Base-by-base conservation (phyloP, 2,113 vertebrate genomes). In the Chelonoidis abingdonii region DNA sequence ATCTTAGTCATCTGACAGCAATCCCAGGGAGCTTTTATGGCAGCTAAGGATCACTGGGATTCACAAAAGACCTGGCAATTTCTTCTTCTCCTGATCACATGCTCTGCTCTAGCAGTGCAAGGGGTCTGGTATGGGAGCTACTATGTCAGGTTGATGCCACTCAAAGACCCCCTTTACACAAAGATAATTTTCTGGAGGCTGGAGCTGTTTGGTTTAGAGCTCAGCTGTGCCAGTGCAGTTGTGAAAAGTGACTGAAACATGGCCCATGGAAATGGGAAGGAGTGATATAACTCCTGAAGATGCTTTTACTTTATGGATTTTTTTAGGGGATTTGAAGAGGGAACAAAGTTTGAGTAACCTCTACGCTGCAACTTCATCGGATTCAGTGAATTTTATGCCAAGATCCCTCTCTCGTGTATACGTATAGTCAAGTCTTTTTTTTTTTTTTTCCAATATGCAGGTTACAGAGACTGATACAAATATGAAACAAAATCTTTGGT, bases 401-500 rank as follows among this genome's bases (percentile, higher is more conserved):
- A 84, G 59, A 52, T 5, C 24, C 54, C 72, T 95, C 83, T 93
- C 89, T 54, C 49, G 84, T 31, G 19, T 49, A 80, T 31, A 50
- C 17, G 49, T 10, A 13, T 16, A 52, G 52, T 17, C 14, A 52
- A 52, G 50, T 52, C 14, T 5, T 52, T 52, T 52, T 52, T 52
- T 17, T 52, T 52, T 52, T 52, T 52, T 52, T 17, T 2, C 16
- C 17, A 19, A 52, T 21, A 21, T 53, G 17, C 52, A 53, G 52
- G 17, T 53, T 53, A 53, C 17, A 53, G 84, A 89, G 85, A 50
- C 85, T 4, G 1, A 52, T 7, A 53, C 17, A 53, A 53, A 80
- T 31, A 29, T 47, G 89, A 90, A 97, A 69, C 29, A 89, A 89
- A 94, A 65, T 79, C 75, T 95, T 95, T 94, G 88, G 84, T 59